Evolutionary conservation across 2,797 vertebrate genomes (phyloP).

Genomic region (Lindbergichthys nudifrons): DNA sequence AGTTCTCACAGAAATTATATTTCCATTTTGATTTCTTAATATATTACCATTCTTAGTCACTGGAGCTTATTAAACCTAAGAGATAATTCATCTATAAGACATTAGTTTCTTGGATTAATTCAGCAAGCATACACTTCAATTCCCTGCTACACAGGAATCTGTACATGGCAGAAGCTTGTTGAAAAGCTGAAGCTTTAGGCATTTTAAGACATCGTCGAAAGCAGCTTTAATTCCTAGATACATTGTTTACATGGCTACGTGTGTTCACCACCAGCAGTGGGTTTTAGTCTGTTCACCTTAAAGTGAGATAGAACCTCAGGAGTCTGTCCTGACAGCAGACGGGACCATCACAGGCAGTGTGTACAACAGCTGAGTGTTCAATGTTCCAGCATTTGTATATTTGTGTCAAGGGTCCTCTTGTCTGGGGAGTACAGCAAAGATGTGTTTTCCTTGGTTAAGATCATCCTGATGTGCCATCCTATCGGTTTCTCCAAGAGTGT

Average conservation of each 20-base stretch:
- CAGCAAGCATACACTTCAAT: constrained; percentile 65
- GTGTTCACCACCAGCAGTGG: constrained; percentile 47
- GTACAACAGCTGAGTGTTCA: constrained; percentile 22
- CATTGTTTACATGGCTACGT: constrained; percentile 75
- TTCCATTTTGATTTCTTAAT: constrained; percentile 25
- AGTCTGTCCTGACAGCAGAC: constrained; percentile 24
- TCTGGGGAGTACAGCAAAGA: constrained; percentile 31
- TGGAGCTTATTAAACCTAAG: constrained; percentile 40
- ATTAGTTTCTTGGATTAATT: constrained; percentile 53
- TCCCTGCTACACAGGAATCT: constrained; percentile 60
- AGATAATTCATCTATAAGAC: constrained; percentile 41
- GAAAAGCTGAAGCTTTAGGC: constrained; percentile 78
- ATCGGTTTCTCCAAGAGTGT: constrained; percentile 31
- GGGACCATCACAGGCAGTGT: constrained; percentile 40
- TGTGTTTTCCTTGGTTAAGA: constrained; percentile 37
- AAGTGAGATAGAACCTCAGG: constrained; percentile 25
- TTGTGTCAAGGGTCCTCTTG: constrained; percentile 30
- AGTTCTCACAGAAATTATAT: constrained; percentile 49
- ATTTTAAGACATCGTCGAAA: constrained; percentile 79
- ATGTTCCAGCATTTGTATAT: not conserved
- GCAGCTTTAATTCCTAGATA: constrained; percentile 70
- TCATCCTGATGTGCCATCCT: constrained; percentile 37
- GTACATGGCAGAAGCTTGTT: constrained; percentile 64
- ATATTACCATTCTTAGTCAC: constrained; percentile 22
- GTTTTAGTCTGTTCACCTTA: constrained; percentile 33